Base-by-base conservation (phyloP, 2,888 invertebrate species). In the Uloborus plumipes region DNA sequence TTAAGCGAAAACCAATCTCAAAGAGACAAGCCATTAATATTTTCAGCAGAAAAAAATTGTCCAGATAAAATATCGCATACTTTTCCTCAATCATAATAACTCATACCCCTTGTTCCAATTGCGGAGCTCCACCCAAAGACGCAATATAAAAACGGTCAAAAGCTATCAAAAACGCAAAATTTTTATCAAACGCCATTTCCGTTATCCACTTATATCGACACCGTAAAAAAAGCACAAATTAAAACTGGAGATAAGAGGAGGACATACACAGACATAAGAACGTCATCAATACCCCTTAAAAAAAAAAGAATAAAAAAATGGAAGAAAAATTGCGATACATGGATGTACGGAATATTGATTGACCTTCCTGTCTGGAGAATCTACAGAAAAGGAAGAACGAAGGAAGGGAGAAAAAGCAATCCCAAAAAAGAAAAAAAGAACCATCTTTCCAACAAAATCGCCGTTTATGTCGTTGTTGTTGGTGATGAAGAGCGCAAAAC, bases 381-480 rank as follows among this genome's bases (percentile, higher is more conserved):
- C 51, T 50, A 26, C 51, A 31, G 49, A 26, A 22, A 47, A 61
- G 53, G 53, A 47, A 13, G 16, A 47, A 18, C 65, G 18, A n/a
- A 20, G 14, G 31, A 61, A 61, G 49, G 49, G 39, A 47, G 26
- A 14, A 26, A 74, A 18, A 18, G n/a, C 55, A 14, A 26, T 20
- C 2, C 13, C 15, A 65, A 66, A 64, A 49, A 39, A 31, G 26
- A 0, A 26, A 55, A 70, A 18, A 62, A 55, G 64, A 71, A 71
- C 3, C n/a, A 13, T 20, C 53, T 55, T 26, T 26, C 51, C 14
- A 31, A 18, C 18, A 72, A 79, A 20, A 58, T n/a, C 50, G 59
- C 75, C 80, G 58, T 74, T 81, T 59, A 62, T 74, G 74, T 74
- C 74, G 64, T 64, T 81, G 73, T 81, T 70, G 58, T 81, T 65